Evolutionary conservation across 2,797 vertebrate species (phyloP).

Genomic region (Coranthus polyacanthus): DNA sequence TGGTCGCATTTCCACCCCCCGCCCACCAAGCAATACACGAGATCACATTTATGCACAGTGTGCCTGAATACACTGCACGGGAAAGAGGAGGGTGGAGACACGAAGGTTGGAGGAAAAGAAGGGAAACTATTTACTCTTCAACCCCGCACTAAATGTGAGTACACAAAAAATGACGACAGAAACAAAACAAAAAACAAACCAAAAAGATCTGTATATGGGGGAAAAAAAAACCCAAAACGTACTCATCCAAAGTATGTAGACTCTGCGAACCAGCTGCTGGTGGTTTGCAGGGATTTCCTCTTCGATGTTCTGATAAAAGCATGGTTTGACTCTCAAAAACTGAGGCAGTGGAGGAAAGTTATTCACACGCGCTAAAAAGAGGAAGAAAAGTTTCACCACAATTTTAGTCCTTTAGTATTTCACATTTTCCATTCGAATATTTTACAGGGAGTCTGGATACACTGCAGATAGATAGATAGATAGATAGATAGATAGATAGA

Average conservation of each 20-base stretch:
- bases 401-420: background rate
- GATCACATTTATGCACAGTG: conserved; percentile 89
- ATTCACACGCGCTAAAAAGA: conserved; percentile 87
- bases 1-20: conserved; percentile 82
- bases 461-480: background rate
- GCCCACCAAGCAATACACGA: conserved; percentile 97
- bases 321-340: conserved; percentile 91
- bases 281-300: conserved; percentile 92
- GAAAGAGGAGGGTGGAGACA: background rate
- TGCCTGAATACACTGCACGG: conserved; percentile 91
- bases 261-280: conserved; percentile 88
- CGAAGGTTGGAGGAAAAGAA: background rate
- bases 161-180: background rate
- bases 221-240: too few species aligned
- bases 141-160: too few species aligned
- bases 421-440: background rate
- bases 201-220: too few species aligned
- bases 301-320: conserved; percentile 95
- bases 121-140: too few species aligned
- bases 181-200: background rate
- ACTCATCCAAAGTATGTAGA: conserved; percentile 96
- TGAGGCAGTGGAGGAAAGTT: conserved; percentile 94
- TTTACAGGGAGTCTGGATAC: background rate
- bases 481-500: background rate
- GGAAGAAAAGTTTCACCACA: background rate